Base-by-base conservation (phyloP, 1,140 invertebrate genomes). In the Zaprionus taronus region DNA sequence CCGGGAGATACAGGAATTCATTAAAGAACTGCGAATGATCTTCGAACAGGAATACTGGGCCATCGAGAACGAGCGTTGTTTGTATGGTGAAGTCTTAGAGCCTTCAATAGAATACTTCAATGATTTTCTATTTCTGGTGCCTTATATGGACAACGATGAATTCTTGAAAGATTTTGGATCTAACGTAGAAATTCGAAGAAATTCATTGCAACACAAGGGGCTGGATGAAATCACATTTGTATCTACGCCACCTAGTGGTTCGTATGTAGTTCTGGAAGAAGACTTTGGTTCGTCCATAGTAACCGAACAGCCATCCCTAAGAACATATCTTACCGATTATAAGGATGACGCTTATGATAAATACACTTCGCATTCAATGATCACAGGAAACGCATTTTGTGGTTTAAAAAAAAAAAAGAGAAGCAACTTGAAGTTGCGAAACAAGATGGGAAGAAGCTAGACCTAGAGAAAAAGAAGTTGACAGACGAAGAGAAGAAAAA, bases 121-220 rank as follows among this genome's bases (percentile, higher is more conserved):
- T 44, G 84, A 89, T 36, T 79, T 89, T 17, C 53, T 77, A 5
- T 90, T 90, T 26, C 15, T 90, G 31, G 66, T 70, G 31, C 85
- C 84, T 0, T 56, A 62, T 61, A 38, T 87, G 3, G 2, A 1
- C 20, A 34, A 47, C 0, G 47, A 56, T 1, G 12, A 51, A 24
- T 51, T 12, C 2, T 49, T 49, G 11, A 14, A 4, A 0, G 31
- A 34, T 34, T 34, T 34, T 34, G 3, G 9, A 34, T 34, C 31
- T 9, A 2, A 34, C 9, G 31, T 31, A 31, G 7, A 31, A 31
- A 31, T 31, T 31, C 11, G 20, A 51, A 20, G 20, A 5, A 24
- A 14, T 12, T 11, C 20, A 11, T 24, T 12, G 24, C 9, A 4
- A 4, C 4, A 0, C 20, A 24, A 24, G 7, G 47, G 5, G 17